Base-by-base conservation (phyloP, 1,140 invertebrate species). In the Pemphigus obesinymphae region DNA sequence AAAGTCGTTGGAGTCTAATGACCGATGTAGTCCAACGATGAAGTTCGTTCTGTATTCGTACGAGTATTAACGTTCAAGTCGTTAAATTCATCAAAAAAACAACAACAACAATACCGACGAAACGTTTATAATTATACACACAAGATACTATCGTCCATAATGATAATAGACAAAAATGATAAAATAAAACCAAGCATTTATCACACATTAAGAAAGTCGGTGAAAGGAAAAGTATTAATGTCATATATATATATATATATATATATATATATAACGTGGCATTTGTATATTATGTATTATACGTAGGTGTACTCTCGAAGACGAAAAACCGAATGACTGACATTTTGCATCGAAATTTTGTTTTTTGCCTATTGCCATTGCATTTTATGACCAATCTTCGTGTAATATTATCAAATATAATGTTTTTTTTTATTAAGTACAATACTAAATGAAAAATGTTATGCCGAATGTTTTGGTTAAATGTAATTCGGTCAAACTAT, bases 101-200 rank as follows among this genome's bases (percentile, higher is more conserved):
- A 66, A 66, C 63, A n/a, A n/a, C n/a, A n/a, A n/a, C n/a, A 40
- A 40, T 5, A 26, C 66, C 37, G 66, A 70, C 66, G 66, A 70
- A 68, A 70, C 66, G 37, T 70, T 70, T 43, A 70, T 70, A 70
- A 70, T 68, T 68, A 68, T n/a, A n/a, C 34, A 68, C 31, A 40
- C 63, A 40, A 40, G 31, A 40, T 68, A 23, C 63, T 68, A 70
- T 70, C 37, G 2, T 26, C 34, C n/a, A 23, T 70, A 70, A 70
- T 43, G n/a, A 43, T 70, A 70, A 68, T 70, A 70, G 34, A 40
- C n/a, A 26, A 43, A 66, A 63, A 37, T 63, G n/a, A 66, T 20
- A 37, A n/a, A 66, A 70, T 43, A 13, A 43, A 70, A 70, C 37
- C 4, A 43, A 43, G 66, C 66, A 43, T 40, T 70, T 70, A 70